A percentile compares a stretch with the other conserved stretches of the same genome.
phyloP scores from a whole-genome alignment of 2,888 invertebrate genomes.

The Vesta saturnalis region DNA sequence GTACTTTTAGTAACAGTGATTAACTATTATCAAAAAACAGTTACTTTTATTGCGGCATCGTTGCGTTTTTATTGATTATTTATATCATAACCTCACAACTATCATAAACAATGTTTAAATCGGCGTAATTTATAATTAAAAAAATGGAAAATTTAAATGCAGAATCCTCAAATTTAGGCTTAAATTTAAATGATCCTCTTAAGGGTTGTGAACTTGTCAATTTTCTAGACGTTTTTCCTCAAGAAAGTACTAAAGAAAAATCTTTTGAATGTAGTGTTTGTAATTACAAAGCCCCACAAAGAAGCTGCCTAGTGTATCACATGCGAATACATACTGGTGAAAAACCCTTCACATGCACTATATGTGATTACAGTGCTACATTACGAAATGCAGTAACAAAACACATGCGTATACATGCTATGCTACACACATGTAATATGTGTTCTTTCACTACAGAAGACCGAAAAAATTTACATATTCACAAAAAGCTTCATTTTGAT shows the following conservation, averaged over 20 bases:
- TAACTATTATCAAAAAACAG: no score
- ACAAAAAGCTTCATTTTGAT: conserved; percentile 67
- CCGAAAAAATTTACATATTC: conserved; percentile 68
- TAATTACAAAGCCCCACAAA: conserved; percentile 13
- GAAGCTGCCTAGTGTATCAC: conserved; percentile 51
- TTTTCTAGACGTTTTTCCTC: not conserved
- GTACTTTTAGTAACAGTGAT: no score
- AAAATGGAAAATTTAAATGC: no score
- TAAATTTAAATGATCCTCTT: not conserved
- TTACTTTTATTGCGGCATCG: no score
- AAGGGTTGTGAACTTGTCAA: not conserved
- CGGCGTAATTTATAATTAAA: no score
- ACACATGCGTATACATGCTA: conserved; percentile 67
- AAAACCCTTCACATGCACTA: conserved; percentile 55
- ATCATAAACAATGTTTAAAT: no score
- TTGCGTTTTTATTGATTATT: no score
- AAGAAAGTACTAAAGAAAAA: not conserved
- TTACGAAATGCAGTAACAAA: conserved; percentile 70
- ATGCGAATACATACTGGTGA: conserved; percentile 60
- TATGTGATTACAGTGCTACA: conserved; percentile 65
- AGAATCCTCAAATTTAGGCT: no score
- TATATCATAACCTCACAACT: no score
- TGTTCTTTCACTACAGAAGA: conserved; percentile 71
- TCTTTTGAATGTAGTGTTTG: conserved; percentile 16
- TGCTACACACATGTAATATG: conserved; percentile 66